Conservation (phyloP, 1,140 invertebrate genomes). For the Aphaenogaster ashmeadi region DNA sequence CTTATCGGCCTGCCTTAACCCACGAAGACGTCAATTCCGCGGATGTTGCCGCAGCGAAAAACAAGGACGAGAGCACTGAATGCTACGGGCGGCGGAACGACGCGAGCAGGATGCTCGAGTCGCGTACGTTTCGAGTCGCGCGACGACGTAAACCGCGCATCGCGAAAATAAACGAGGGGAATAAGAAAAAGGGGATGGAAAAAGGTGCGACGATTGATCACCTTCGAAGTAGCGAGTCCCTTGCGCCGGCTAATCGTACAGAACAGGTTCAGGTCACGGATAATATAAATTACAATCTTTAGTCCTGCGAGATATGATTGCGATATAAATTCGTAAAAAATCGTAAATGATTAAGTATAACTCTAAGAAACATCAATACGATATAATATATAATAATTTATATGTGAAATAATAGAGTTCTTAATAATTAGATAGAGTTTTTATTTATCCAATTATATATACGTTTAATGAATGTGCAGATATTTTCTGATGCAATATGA, state of each 20-base stretch:
- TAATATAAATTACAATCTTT: slow-evolving; percentile 27
- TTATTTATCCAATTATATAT: not conserved
- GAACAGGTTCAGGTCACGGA: slow-evolving; percentile 6
- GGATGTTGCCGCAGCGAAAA: slow-evolving; percentile 66
- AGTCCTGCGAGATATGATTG: not conserved
- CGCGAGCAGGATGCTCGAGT: slow-evolving; percentile 39
- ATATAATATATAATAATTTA: not conserved
- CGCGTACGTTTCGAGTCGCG: slow-evolving; percentile 33
- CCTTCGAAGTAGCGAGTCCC: not conserved
- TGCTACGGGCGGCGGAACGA: slow-evolving; percentile 2
- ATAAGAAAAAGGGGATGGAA: not conserved
- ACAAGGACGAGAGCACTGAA: slow-evolving; percentile 48
- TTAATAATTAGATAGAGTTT: not conserved
- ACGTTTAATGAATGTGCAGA: not conserved
- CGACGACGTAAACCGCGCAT: slow-evolving; percentile 26
- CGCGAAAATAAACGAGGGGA: slow-evolving; percentile 19
- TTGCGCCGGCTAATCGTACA: slow-evolving; percentile 22
- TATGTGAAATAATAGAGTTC: not conserved
- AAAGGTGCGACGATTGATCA: slow-evolving; percentile 33
- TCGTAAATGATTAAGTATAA: not conserved
- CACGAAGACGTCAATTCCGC: slow-evolving; percentile 72
- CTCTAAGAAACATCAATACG: not conserved
- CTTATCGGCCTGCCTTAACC: slow-evolving; percentile 79
- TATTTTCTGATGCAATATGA: not conserved
- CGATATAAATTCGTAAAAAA: slow-evolving; percentile 7